A percentile compares a stretch with the other conserved stretches of the same genome.
These are phyloP conservation scores for Drosophila parthenogenetica DNA, from an alignment of 2,888 invertebrate genomes.

Conservation along the genomic window DNA sequence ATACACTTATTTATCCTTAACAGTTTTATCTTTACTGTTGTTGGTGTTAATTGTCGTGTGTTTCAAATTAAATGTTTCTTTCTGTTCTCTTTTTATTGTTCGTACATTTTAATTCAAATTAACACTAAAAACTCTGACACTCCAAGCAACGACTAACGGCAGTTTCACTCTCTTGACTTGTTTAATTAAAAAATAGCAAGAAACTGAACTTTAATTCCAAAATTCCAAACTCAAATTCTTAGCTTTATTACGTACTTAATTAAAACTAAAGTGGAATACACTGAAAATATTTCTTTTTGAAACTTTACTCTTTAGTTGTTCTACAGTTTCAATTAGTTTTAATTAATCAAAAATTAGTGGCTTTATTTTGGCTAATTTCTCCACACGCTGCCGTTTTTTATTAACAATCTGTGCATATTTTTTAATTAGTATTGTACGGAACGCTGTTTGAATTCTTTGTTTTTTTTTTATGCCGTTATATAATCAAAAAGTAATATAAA, in stretches of 20 bases:
- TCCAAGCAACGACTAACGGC: constrained; percentile 6
- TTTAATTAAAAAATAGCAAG: too few relatives aligned
- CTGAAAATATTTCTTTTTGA: background rate
- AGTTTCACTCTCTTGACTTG: background rate
- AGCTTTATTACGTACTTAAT: background rate
- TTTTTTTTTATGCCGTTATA: constrained; percentile 61
- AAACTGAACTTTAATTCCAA: too few relatives aligned
- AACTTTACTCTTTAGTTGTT: background rate
- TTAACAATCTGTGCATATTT: constrained; percentile 5
- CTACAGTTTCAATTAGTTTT: background rate
- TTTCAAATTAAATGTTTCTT: constrained; percentile 47
- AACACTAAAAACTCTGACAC: background rate
- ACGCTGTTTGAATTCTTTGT: constrained; percentile 65
- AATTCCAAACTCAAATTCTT: too few relatives aligned
- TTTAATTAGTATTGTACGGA: constrained; percentile 63
- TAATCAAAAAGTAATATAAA: constrained; percentile 85
- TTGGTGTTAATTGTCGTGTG: constrained; percentile 59
- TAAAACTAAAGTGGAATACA: background rate
- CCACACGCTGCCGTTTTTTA: constrained; percentile 9
- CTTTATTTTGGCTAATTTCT: constrained; percentile 13
- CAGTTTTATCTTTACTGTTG: constrained; percentile 40
- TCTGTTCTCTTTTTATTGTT: constrained; percentile 8
- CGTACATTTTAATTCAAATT: constrained; percentile 7
- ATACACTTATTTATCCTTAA: constrained; percentile 11
- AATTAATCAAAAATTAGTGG: constrained; percentile 36